A percentile compares a stretch with the other conserved stretches of the same genome.
These are phyloP conservation scores for Pristionchus japonicus DNA, from an alignment of 2,888 invertebrate species.

Conservation along the genomic window DNA sequence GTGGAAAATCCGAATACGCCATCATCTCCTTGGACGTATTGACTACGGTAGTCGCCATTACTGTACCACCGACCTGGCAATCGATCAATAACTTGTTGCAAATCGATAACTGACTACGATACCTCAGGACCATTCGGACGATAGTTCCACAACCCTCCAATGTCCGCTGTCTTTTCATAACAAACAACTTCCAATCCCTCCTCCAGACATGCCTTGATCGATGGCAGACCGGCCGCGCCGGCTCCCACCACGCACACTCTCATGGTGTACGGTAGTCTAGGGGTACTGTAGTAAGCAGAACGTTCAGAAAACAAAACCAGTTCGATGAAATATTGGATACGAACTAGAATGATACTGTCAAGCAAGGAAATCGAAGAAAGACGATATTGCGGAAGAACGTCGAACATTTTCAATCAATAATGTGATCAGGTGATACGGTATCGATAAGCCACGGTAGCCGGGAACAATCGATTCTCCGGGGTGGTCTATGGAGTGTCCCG, in stretches of 20 bases:
- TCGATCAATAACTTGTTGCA: not conserved
- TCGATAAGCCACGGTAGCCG: not conserved
- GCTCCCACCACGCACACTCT: constrained; percentile 72
- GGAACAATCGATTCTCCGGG: not conserved
- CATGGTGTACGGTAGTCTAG: constrained; percentile 47
- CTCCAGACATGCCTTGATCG: constrained; percentile 61
- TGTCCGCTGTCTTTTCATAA: constrained; percentile 67
- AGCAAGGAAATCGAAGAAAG: too few relatives aligned
- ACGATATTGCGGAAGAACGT: not conserved
- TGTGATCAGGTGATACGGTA: not conserved
- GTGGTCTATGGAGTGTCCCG: not conserved
- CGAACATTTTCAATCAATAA: not conserved
- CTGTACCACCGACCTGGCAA: constrained; percentile 66
- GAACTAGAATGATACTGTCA: too few relatives aligned
- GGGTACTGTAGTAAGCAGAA: not conserved
- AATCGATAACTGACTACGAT: not conserved
- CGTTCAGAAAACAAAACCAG: not conserved
- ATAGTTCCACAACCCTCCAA: constrained; percentile 75
- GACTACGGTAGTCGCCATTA: constrained; percentile 76
- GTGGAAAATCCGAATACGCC: constrained; percentile 75
- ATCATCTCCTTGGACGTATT: constrained; percentile 77
- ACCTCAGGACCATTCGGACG: constrained; percentile 58
- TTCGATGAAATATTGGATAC: too few relatives aligned
- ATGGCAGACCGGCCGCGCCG: constrained; percentile 72
- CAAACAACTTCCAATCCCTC: constrained; percentile 61